Evolutionary conservation across 2,113 vertebrate genomes (phyloP), one percentile per base, ranked within the genome.

Genomic region (Dunckerocampus dactyliophorus): DNA sequence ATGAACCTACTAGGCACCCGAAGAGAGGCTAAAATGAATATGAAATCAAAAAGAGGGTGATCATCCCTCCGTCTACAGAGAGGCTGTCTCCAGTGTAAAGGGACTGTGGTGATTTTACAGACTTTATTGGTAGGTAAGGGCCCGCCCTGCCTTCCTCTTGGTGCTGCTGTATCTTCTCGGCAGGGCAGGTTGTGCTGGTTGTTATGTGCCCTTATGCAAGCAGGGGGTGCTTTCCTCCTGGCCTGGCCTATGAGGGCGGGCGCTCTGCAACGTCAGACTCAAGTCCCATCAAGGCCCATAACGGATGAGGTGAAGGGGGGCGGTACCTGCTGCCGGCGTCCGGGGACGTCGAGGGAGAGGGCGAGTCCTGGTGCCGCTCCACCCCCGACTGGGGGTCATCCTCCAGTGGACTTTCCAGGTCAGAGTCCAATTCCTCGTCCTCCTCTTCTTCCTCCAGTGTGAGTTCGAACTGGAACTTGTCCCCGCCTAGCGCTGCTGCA

Each of bases 401-500:
- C 0, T 93, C 92, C 21, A 84, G 39, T 17, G 89, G 88, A 69
- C 88, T 93, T 54, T 91, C 88, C 0, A 82, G 74, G 62, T 92
- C 93, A 0, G 84, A 87, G 0, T 92, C 92, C 31, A 48, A 46
- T 12, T 82, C 84, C 43, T 55, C 53, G 2, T 74, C 82, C 11
- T 90, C 90, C 0, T 89, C 88, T 48, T 91, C 88, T 39, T 95
- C 93, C 71, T 95, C 91, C 81, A 94, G 81, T 0, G 92, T 93
- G 62, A 94, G 83, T 83, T 93, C 89, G 1, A 95, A 94, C 82
- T 94, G 93, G 87, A 94, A 94, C 76, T 93, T 93, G 69, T 95
- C 92, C 0, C 82, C 85, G 57, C 82, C 81, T 0, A 0, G 55
- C 21, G 59, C 71, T 8, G 63, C 0, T 39, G 81, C 69, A 16